phyloP scores from a whole-genome alignment of 2,113 vertebrate genomes.

The Carlito syrichta region DNA sequence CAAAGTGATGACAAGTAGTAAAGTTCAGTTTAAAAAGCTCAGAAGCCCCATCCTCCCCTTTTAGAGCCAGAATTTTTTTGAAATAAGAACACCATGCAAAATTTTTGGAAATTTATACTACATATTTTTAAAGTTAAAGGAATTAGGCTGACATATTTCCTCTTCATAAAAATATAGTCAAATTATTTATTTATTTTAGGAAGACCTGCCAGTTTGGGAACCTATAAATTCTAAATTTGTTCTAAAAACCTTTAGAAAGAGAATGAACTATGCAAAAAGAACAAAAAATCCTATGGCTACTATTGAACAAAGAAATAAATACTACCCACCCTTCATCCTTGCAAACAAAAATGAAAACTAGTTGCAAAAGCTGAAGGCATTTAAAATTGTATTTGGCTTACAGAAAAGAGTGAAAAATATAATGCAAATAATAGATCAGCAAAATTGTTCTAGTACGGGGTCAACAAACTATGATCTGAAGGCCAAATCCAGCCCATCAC shows the following conservation, averaged over 20 bases:
- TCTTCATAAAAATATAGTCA: neutral
- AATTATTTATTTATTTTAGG: slow-evolving; percentile 23
- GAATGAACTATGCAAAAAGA: slow-evolving; percentile 5
- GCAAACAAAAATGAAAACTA: neutral
- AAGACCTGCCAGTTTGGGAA: neutral
- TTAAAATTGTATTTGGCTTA: neutral
- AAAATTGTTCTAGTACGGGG: neutral
- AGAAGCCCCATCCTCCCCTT: neutral
- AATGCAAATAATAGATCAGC: neutral
- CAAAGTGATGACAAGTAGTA: slow-evolving; percentile 16
- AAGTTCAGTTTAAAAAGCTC: slow-evolving; percentile 19
- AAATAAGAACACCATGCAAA: neutral
- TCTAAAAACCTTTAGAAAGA: neutral
- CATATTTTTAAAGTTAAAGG: slow-evolving; percentile 39
- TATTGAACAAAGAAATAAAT: neutral
- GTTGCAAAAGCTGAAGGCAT: neutral
- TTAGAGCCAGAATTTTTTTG: slow-evolving; percentile 7
- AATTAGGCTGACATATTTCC: neutral
- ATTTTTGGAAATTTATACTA: slow-evolving; percentile 7
- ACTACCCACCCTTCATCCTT: neutral
- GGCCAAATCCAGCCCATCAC: neutral
- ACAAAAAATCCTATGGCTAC: neutral
- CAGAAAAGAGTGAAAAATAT: neutral
- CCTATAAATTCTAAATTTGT: neutral
- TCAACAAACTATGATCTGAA: neutral